Evolutionary conservation across 2,797 vertebrate species (phyloP).

Genomic region (Enoplosus armatus): DNA sequence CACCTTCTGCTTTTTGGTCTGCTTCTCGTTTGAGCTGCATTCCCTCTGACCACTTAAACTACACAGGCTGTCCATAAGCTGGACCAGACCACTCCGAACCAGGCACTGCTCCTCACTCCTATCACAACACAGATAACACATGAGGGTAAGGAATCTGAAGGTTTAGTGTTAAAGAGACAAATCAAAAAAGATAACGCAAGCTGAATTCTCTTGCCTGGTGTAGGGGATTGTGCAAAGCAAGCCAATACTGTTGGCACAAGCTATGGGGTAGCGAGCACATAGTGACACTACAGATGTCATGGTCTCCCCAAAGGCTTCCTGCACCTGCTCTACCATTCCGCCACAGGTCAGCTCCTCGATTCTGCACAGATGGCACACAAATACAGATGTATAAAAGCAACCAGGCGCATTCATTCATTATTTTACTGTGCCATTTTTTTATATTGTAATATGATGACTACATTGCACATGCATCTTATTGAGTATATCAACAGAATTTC

Average conservation of each 20-base stretch:
- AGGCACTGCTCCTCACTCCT: slow-evolving; percentile 99
- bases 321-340: slow-evolving; percentile 99
- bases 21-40: slow-evolving; percentile 95
- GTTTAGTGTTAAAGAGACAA: not conserved
- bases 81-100: slow-evolving; percentile 96
- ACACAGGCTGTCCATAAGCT: slow-evolving; percentile 97
- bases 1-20: slow-evolving; percentile 98
- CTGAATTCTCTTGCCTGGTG: slow-evolving; percentile 88
- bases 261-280: slow-evolving; percentile 97
- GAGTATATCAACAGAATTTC: not conserved
- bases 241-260: slow-evolving; percentile 98
- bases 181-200: not conserved
- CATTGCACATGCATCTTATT: not conserved
- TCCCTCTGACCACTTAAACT: slow-evolving; percentile 97
- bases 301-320: slow-evolving; percentile 98
- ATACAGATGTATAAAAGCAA: slow-evolving; percentile 7
- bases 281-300: slow-evolving; percentile 98
- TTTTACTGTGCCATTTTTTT: not conserved
- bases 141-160: slow-evolving; percentile 8
- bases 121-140: slow-evolving; percentile 12
- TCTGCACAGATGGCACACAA: slow-evolving; percentile 78
- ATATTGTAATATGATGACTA: not conserved
- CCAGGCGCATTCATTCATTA: not conserved
- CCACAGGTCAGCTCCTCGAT: slow-evolving; percentile 98
- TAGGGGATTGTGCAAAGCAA: slow-evolving; percentile 98